Conservation (phyloP, 2,113 vertebrate species). For the Oryzias celebensis region DNA sequence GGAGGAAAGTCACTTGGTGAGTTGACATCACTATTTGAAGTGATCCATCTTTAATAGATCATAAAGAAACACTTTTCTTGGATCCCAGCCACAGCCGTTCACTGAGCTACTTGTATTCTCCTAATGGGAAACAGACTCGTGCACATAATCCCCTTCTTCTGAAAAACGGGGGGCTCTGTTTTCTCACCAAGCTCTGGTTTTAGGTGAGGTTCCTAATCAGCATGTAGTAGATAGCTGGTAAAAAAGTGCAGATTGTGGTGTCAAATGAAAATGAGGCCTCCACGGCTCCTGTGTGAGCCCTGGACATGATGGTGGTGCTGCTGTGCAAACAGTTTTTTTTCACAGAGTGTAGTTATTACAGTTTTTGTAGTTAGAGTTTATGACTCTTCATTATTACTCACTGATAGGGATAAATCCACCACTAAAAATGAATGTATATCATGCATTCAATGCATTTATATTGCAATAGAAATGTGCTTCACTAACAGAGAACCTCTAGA, state of each 20-base stretch:
- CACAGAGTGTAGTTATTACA: too few species aligned
- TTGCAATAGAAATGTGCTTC: conserved; percentile 66
- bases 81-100: conserved; percentile 48
- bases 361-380: conserved; percentile 28
- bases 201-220: conserved; percentile 18
- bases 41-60: conserved; percentile 67
- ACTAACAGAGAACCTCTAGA: conserved; percentile 33
- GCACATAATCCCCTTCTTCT: conserved; percentile 24
- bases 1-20: conserved; percentile 44
- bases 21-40: conserved; percentile 63
- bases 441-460: neutral
- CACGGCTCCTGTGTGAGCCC: conserved; percentile 19
- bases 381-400: conserved; percentile 51
- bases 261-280: conserved; percentile 28
- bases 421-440: too few species aligned
- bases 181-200: conserved; percentile 29
- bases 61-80: conserved; percentile 51
- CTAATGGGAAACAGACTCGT: conserved; percentile 71
- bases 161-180: conserved; percentile 44
- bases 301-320: conserved; percentile 27
- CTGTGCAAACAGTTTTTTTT: conserved; percentile 32
- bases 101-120: conserved; percentile 54
- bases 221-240: conserved; percentile 11
- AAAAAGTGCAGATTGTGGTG: conserved; percentile 4
- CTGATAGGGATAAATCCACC: conserved; percentile 63